Conservation (phyloP, 2,888 invertebrate genomes). For the Brenthis hecate region DNA sequence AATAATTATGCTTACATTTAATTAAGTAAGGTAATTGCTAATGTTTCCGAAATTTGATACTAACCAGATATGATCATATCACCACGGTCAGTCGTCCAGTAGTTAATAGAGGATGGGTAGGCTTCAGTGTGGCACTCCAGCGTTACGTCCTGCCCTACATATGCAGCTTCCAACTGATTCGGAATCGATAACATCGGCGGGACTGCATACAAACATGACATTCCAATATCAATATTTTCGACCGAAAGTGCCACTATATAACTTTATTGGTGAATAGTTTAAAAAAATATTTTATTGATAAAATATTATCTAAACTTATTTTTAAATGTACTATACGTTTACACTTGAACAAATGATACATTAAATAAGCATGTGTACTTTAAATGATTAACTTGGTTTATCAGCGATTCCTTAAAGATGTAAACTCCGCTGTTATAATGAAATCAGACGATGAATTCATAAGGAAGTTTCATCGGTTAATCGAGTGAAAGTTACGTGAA, state of each 20-base stretch:
- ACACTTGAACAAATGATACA: not conserved
- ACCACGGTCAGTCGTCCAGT: conserved; percentile 95
- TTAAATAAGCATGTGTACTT: not conserved
- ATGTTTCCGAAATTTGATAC: conserved; percentile 32
- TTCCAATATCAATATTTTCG: conserved; percentile 25
- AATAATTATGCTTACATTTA: no score
- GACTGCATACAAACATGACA: conserved; percentile 80
- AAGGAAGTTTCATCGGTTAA: conserved; percentile 67
- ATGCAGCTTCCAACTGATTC: conserved; percentile 95
- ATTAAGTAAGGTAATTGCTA: no score
- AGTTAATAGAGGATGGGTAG: conserved; percentile 95
- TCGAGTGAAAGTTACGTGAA: conserved; percentile 75
- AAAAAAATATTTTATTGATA: not conserved
- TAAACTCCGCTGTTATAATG: conserved; percentile 58
- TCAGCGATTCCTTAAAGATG: conserved; percentile 37
- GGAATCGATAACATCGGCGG: conserved; percentile 97
- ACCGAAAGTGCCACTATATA: conserved; percentile 2
- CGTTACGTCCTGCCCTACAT: conserved; percentile 93
- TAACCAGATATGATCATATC: conserved; percentile 96
- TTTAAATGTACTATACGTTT: not conserved
- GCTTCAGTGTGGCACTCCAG: conserved; percentile 96
- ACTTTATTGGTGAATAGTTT: not conserved
- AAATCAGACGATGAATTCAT: conserved; percentile 65
- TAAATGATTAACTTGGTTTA: conserved; percentile 1
- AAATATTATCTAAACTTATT: not conserved